Evolutionary conservation across 2,113 vertebrate genomes (phyloP).

Genomic region (Cervus canadensis): DNA sequence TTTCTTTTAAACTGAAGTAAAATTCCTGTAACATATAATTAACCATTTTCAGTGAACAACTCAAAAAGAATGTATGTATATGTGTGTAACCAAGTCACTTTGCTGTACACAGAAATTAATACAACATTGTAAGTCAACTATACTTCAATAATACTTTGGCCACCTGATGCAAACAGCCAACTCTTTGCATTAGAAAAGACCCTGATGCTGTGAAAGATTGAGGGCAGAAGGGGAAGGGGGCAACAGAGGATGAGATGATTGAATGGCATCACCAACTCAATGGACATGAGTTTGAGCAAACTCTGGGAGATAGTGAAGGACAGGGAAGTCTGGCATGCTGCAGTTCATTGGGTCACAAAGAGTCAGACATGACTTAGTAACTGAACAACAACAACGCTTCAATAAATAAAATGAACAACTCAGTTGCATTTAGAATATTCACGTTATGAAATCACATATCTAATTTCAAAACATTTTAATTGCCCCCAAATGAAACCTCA

Average conservation of each 20-base stretch:
- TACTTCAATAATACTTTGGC: background rate
- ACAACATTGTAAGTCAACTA: background rate
- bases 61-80: background rate
- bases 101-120: background rate
- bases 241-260: background rate
- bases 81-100: background rate
- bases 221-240: background rate
- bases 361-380: background rate
- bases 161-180: background rate
- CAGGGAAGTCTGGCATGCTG: background rate
- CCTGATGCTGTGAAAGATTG: background rate
- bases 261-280: background rate
- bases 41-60: background rate
- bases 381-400: background rate
- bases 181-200: background rate
- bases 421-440: background rate
- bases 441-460: background rate
- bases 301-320: background rate
- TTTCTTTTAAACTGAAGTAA: background rate
- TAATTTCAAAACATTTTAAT: background rate
- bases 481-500: background rate
- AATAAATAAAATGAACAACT: background rate
- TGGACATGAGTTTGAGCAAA: background rate
- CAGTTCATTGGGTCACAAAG: background rate
- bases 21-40: background rate